Evolutionary conservation across 2,888 invertebrate genomes (phyloP).

Genomic region (Ferrisia virgata): DNA sequence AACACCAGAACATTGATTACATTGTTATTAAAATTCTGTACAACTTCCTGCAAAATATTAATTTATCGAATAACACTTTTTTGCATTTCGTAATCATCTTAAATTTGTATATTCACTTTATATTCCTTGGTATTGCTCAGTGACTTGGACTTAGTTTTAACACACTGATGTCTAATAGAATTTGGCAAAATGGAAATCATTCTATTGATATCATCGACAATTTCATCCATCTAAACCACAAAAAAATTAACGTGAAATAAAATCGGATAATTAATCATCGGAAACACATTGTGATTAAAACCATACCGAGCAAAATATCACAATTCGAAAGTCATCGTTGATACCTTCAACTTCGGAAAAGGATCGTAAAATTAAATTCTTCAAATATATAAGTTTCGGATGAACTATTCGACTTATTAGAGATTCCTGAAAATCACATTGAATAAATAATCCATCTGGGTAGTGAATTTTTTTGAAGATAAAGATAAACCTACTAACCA

Average conservation of each 20-base stretch:
- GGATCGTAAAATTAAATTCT: background rate
- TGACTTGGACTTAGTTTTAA: constrained; percentile 34
- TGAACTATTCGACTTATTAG: constrained; percentile 18
- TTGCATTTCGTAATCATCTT: too few relatives aligned
- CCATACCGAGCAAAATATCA: constrained; percentile 30
- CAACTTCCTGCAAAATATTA: constrained; percentile 8
- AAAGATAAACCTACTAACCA: constrained; percentile 31
- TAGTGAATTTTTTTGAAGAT: background rate
- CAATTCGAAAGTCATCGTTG: background rate
- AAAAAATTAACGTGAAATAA: background rate
- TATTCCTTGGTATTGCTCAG: background rate
- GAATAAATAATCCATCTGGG: background rate
- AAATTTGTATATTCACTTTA: constrained; percentile 11
- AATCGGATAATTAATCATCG: background rate
- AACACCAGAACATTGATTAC: constrained; percentile 19
- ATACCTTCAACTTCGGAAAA: background rate
- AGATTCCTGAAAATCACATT: constrained; percentile 18
- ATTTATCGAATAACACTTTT: background rate
- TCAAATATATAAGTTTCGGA: constrained; percentile 29
- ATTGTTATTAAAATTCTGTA: constrained; percentile 14
- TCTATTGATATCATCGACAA: constrained; percentile 8
- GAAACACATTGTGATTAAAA: background rate
- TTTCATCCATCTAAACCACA: background rate
- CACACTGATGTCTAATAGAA: background rate
- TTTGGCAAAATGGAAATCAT: constrained; percentile 6